Conservation (phyloP, 2,797 vertebrate species). For the Adrianichthys oophorus region DNA sequence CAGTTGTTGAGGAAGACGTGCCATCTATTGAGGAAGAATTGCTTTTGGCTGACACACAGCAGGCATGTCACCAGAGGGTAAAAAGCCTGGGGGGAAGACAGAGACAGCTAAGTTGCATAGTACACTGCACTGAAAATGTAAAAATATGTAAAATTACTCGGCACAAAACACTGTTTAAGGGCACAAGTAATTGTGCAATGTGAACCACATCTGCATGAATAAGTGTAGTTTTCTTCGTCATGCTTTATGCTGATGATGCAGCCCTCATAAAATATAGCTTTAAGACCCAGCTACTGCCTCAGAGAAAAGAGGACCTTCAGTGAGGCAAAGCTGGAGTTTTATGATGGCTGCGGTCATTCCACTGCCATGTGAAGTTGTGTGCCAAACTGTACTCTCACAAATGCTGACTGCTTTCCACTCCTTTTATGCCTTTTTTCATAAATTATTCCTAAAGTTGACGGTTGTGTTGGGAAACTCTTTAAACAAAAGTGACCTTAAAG, state of each 20-base stretch:
- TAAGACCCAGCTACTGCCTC: slow-evolving; percentile 15
- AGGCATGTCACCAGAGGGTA: slow-evolving; percentile 97
- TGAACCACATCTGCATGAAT: slow-evolving; percentile 5
- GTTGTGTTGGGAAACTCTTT: slow-evolving; percentile 18
- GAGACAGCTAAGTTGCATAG: background rate
- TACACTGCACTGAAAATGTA: background rate
- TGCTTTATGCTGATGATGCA: slow-evolving; percentile 19
- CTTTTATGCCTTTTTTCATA: slow-evolving; percentile 24
- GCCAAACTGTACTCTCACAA: slow-evolving; percentile 8
- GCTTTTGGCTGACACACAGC: slow-evolving; percentile 98
- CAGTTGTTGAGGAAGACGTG: slow-evolving; percentile 98
- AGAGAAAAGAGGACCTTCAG: slow-evolving; percentile 12
- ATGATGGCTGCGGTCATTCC: slow-evolving; percentile 27
- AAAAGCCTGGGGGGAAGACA: slow-evolving; percentile 83
- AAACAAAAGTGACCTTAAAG: slow-evolving; percentile 44
- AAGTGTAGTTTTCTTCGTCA: slow-evolving; percentile 11
- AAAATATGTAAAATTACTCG: background rate
- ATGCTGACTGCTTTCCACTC: background rate
- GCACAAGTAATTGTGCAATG: background rate
- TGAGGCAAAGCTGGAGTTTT: slow-evolving; percentile 11
- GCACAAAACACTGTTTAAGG: background rate
- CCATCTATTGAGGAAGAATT: slow-evolving; percentile 97
- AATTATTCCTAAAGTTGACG: slow-evolving; percentile 29
- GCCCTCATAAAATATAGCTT: slow-evolving; percentile 18
- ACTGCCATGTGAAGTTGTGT: slow-evolving; percentile 15